Evolutionary conservation across 2,113 vertebrate genomes (phyloP).

Genomic region (Clarias gariepinus): DNA sequence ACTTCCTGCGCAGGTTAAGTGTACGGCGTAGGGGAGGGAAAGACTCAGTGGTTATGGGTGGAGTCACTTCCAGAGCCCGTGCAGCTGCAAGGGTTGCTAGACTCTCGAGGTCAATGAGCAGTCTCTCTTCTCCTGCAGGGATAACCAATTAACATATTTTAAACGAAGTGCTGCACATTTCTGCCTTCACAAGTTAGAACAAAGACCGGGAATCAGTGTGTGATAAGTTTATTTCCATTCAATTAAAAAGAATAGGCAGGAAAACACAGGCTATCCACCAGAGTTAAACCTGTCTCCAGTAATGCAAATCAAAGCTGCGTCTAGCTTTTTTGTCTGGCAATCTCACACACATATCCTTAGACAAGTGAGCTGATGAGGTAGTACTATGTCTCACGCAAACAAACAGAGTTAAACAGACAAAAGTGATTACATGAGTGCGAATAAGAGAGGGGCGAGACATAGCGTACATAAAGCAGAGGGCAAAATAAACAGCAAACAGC

Average conservation of each 20-base stretch:
- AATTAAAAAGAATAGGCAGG: background rate
- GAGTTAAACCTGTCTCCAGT: constrained; percentile 9
- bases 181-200: background rate
- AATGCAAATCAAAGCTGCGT: constrained; percentile 45
- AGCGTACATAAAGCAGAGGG: constrained; percentile 15
- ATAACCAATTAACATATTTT: constrained; percentile 14
- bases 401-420: constrained; percentile 14
- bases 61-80: constrained; percentile 80
- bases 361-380: constrained; percentile 35
- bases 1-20: constrained; percentile 86
- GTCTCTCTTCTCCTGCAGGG: constrained; percentile 78
- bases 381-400: constrained; percentile 24
- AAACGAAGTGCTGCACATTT: background rate
- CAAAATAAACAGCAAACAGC: constrained; percentile 45
- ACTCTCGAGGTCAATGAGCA: constrained; percentile 88
- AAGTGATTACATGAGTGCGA: background rate
- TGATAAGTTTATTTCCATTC: background rate
- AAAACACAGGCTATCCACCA: constrained; percentile 39
- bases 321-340: constrained; percentile 43
- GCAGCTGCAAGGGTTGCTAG: constrained; percentile 89
- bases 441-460: constrained; percentile 2
- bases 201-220: background rate
- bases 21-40: constrained; percentile 72
- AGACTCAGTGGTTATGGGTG: constrained; percentile 35
- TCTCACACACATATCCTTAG: constrained; percentile 39